Percentiles rank a stretch among this genome's conserved stretches.
These are phyloP conservation scores for Argyresthia goedartella DNA, from an alignment of 2,888 invertebrate species.

Conservation along the genomic window DNA sequence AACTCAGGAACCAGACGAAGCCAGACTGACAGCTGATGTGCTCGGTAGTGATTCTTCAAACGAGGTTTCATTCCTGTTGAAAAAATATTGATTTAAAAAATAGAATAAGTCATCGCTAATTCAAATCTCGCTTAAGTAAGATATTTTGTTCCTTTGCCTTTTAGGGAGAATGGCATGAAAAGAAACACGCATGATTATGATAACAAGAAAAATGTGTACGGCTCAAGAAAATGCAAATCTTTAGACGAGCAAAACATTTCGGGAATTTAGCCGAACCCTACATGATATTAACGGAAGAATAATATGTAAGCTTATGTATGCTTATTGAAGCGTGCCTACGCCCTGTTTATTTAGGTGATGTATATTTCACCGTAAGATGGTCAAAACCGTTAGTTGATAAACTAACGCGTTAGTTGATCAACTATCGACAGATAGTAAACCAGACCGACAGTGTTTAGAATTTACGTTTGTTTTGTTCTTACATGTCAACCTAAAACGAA, in stretches of 20 bases:
- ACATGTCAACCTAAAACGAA: too few species aligned
- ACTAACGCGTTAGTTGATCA: too few species aligned
- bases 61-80: constrained; percentile 88
- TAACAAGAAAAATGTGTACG: not conserved
- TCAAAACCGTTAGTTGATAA: too few species aligned
- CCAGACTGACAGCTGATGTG: constrained; percentile 96
- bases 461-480: too few species aligned
- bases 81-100: constrained; percentile 17
- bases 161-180: not conserved
- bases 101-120: not conserved
- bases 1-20: constrained; percentile 92
- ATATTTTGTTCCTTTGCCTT: not conserved
- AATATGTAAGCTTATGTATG: too few species aligned
- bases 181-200: not conserved
- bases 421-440: too few species aligned
- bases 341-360: too few species aligned
- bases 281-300: too few species aligned
- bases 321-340: too few species aligned
- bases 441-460: too few species aligned
- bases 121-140: not conserved
- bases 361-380: too few species aligned
- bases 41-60: constrained; percentile 93
- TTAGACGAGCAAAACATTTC: not conserved
- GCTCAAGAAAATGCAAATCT: not conserved
- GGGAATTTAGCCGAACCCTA: not conserved